Conservation (phyloP, 2,797 vertebrate genomes). For the Eupleurogrammus muticus region DNA sequence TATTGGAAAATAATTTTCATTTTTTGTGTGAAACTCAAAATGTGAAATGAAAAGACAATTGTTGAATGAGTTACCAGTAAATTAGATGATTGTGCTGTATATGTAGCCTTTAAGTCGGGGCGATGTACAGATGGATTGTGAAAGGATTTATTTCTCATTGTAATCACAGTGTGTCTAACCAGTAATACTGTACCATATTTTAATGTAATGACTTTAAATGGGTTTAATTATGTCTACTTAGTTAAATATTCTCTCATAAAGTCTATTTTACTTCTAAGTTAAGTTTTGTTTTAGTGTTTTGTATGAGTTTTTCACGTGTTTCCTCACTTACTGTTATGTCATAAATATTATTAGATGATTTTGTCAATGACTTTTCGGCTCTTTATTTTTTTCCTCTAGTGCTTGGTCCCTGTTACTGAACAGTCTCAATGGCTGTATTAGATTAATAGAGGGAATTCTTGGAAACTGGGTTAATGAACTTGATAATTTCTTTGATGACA, state of each 20-base stretch:
- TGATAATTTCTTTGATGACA: constrained; percentile 56
- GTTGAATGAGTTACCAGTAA: background rate
- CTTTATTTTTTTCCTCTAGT: background rate
- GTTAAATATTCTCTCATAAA: background rate
- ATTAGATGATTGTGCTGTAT: background rate
- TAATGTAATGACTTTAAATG: background rate
- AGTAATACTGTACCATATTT: background rate
- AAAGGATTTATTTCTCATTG: background rate
- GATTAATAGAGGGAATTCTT: constrained; percentile 35
- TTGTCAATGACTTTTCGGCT: background rate
- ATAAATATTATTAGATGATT: background rate
- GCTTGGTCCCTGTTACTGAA: constrained; percentile 6
- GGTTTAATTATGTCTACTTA: constrained; percentile 1
- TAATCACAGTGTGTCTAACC: background rate
- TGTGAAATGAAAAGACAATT: background rate
- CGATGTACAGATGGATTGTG: background rate
- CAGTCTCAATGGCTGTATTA: constrained; percentile 23
- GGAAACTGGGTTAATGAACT: constrained; percentile 50
- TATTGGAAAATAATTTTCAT: background rate
- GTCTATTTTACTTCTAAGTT: background rate
- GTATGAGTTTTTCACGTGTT: background rate
- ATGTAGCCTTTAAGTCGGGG: background rate
- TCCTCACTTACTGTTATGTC: background rate
- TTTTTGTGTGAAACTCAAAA: background rate
- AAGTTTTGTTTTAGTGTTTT: background rate